Percentiles rank a stretch among this genome's conserved stretches.
Conservation (phyloP, 1,140 invertebrate genomes). For the Orius insidiosus region DNA sequence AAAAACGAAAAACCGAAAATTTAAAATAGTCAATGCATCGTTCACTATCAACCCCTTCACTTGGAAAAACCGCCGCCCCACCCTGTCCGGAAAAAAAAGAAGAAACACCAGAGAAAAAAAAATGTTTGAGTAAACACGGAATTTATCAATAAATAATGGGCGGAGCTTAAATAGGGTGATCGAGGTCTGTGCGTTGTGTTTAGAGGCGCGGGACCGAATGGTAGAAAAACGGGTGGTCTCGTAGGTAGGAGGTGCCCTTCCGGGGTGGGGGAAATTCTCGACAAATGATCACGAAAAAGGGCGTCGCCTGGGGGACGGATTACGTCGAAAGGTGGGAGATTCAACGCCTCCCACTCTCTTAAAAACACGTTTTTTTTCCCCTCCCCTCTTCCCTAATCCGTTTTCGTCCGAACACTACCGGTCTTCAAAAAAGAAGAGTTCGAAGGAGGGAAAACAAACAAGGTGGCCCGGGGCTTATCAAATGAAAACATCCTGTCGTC, state of each 20-base stretch:
- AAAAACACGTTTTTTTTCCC: too few relatives aligned
- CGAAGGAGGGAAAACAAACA: slow-evolving; percentile 4
- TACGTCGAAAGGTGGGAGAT: not conserved
- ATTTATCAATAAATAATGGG: slow-evolving; percentile 3
- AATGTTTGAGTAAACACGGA: slow-evolving; percentile 1
- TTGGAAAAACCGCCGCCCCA: not conserved
- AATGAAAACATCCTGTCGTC: slow-evolving; percentile 5
- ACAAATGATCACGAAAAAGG: not conserved
- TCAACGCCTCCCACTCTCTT: not conserved
- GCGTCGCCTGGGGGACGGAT: not conserved
- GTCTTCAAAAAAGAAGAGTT: not conserved
- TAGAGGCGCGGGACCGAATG: slow-evolving; percentile 9
- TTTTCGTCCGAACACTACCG: not conserved
- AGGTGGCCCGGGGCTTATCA: not conserved
- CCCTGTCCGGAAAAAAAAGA: not conserved
- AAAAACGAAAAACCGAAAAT: not conserved
- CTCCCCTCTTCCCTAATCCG: too few relatives aligned
- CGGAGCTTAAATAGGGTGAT: slow-evolving; percentile 1
- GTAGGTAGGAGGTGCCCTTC: not conserved
- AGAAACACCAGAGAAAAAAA: not conserved
- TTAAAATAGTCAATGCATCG: too few relatives aligned
- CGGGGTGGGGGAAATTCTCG: not conserved
- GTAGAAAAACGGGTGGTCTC: not conserved
- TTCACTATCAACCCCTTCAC: not conserved
- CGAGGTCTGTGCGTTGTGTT: slow-evolving; percentile 3